These are phyloP conservation scores for Reticulitermes lucifugus DNA, from an alignment of 2,888 invertebrate species.

Conservation along the genomic window DNA sequence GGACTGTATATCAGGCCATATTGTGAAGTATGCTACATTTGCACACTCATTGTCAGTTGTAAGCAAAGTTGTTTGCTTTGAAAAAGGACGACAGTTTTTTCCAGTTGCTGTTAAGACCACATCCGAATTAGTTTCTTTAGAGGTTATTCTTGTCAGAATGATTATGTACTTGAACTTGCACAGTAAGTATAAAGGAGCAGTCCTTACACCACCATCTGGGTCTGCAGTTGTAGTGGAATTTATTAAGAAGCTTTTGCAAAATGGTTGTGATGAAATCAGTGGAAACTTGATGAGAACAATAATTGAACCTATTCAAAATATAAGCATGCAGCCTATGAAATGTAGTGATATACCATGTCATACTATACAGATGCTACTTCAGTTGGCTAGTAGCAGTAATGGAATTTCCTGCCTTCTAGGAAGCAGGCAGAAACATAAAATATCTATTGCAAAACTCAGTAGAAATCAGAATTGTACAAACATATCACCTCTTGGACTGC, in stretches of 20 bases:
- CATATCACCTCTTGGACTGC: slow-evolving; percentile 6
- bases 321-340: neutral
- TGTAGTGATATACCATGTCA: slow-evolving; percentile 28
- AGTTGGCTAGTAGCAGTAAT: neutral
- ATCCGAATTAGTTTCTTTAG: slow-evolving; percentile 41
- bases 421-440: neutral
- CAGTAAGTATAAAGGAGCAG: neutral
- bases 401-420: slow-evolving; percentile 19
- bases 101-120: slow-evolving; percentile 31
- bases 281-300: neutral
- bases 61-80: slow-evolving; percentile 29
- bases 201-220: neutral
- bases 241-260: slow-evolving; percentile 5
- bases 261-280: neutral
- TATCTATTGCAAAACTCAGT: neutral
- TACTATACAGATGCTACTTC: neutral
- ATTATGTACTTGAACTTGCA: slow-evolving; percentile 34
- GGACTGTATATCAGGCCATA: neutral
- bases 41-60: slow-evolving; percentile 44
- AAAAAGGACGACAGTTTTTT: slow-evolving; percentile 40
- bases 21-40: slow-evolving; percentile 38
- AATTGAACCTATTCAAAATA: slow-evolving; percentile 19
- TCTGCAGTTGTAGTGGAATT: slow-evolving; percentile 1
- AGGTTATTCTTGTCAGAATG: slow-evolving; percentile 27
- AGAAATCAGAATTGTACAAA: slow-evolving; percentile 4